Evolutionary conservation across 2,888 invertebrate species (phyloP), one percentile per base, ranked within the genome.

Genomic region (Aproaerema taeniolella): DNA sequence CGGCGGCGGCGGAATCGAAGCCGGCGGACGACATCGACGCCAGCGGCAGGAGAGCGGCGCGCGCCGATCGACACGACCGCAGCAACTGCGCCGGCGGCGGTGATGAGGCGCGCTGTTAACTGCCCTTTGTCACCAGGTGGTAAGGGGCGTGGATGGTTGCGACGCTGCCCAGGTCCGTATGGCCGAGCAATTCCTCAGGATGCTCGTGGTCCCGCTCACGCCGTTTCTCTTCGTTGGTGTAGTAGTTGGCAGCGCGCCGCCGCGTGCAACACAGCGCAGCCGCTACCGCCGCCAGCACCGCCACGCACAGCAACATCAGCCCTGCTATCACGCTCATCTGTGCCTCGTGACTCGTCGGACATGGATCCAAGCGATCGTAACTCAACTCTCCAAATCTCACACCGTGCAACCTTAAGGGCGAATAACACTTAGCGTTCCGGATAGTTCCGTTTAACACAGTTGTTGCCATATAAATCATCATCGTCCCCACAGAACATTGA

Each of bases 181-280:
- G 69, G 1, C 66, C 64, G 8, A 80, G 53, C 39, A 78, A 53
- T 46, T 82, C 81, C 1, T 81, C 83, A 0, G 83, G 82, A 34
- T 79, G 79, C 1, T 83, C 81, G 36, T 69, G 76, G 34, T 70
- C 73, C 32, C 68, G 79, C 48, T 79, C 77, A 5, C 73, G 64
- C 1, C 80, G 64, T 49, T 91, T 91, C 64, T 93, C 93, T 70
- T 94, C 94, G 62, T 93, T 90, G 7, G 94, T 95, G 67, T 94
- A 94, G 73, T 95, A 95, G 32, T 90, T 89, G 2, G 92, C 91
- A 2, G 92, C 91, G 49, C 91, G 89, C 42, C 91, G 90, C 30
- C 91, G 88, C 53, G 92, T 91, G 55, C 92, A 93, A 54, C 90
- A 89, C 37, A 92, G 77, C 1, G 89, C 89, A 0, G 87, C 87